Base-by-base conservation (phyloP, 2,888 invertebrate species). In the Sipha maydis region DNA sequence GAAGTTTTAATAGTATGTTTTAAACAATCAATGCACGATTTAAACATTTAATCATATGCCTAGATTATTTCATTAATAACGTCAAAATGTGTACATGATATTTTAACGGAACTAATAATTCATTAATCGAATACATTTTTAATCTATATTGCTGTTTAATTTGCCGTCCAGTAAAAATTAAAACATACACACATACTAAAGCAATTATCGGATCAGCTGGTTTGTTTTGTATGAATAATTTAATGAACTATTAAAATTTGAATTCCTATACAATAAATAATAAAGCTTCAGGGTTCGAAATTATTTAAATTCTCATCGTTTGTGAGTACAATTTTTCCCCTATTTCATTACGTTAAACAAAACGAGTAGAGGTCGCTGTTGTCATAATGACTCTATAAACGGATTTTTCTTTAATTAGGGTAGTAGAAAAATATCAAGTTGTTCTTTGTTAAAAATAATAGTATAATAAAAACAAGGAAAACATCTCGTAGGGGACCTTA, bases 181-280 rank as follows among this genome's bases (percentile, higher is more conserved):
- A 71, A 83, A 83, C 71, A 25, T 3, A 61, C 25, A 21, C 3
- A 61, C 61, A 25, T 21, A 25, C 25, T 19, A 56, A 56, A 83
- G 8, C 83, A 54, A 79, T 54, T 61, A 56, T 61, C 75, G 61
- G 75, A 56, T 75, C 56, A 61, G 28, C 61, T 61, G n/a, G 71
- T 54, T 83, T 54, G n/a, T 73, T 83, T 83, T 73, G 54, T 83
- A 73, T 34, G n/a, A 54, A 83, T 83, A 73, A 83, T 73, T 34
- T 83, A 73, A 83, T 73, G 34, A 83, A 73, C 73, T n/a, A 56
- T 38, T 83, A 4, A 56, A 73, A 83, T 56, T 34, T 31, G 5
- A 56, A 73, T 83, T 71, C 28, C 25, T 54, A 34, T 71, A 61
- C 56, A 56, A 56, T 78, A 67, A 67, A 31, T 69, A 82, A 69